Base-by-base conservation (phyloP, 2,888 invertebrate genomes). In the Opisthograptis luteolata region DNA sequence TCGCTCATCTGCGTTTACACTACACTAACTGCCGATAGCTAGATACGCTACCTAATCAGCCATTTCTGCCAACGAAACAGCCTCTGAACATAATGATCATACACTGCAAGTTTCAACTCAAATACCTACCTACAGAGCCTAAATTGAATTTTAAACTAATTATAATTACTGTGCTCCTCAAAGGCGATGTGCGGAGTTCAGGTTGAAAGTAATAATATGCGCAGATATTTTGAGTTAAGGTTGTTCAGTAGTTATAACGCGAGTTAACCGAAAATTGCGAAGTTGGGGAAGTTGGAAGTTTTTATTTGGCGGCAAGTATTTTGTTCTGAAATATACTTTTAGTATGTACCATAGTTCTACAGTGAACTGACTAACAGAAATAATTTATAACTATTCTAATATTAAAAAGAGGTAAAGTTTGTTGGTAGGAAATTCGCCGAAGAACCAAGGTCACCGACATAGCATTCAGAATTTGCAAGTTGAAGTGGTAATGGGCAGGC, bases 91-190 rank as follows among this genome's bases (percentile, higher is more conserved):
- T 28, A n/a, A 35, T 43, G 43, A 43, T 42, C 42, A 42, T 22
- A 42, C 10, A 7, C 24, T 7, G 9, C n/a, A 32, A 35, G 27
- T 43, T 43, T 35, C 35, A 20, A 44, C 17, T 35, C 27, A 41
- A 41, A 34, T 22, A 48, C 24, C 30, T 17, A 41, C 48, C 20
- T 7, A 7, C 5, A 5, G 31, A 34, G 45, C 39, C 28, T 44
- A 56, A 61, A 57, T 64, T 62, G 53, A 49, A 52, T 54, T 54
- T 58, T 45, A 49, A 60, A 58, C 53, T 64, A 62, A 63, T 62
- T 59, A 51, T 64, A 62, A 63, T 62, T 59, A 51, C 28, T 17
- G 39, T 37, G 36, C 17, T 12, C 36, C 37, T 39, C 50, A 35
- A 36, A 44, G 35, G 19, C 39, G 34, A 40, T 30, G 50, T 45